Evolutionary conservation across 1,140 invertebrate species (phyloP), one percentile per base, ranked within the genome.

Genomic region (Episyrphus balteatus): DNA sequence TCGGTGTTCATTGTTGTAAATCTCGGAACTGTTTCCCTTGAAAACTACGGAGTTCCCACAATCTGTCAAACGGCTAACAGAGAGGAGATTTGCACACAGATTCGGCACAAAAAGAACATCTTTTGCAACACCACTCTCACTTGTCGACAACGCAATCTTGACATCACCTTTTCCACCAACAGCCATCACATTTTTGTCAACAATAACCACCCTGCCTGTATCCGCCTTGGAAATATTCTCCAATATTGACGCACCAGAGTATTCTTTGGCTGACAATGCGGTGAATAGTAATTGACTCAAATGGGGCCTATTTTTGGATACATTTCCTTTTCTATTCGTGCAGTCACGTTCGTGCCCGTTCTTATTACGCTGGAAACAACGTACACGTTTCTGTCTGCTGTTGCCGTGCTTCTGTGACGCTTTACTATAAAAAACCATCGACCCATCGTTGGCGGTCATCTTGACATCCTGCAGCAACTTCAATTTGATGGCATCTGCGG

Each of bases 381-480:
- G 37, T 32, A 42, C 42, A 15, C 34, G 14, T 7, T 30, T 26
- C n/a, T 30, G 30, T n/a, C n/a, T n/a, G n/a, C n/a, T n/a, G n/a
- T n/a, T n/a, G n/a, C n/a, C n/a, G n/a, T n/a, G n/a, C n/a, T n/a
- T n/a, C n/a, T n/a, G n/a, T n/a, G n/a, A n/a, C n/a, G n/a, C 42
- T 26, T 26, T 26, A 5, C 8, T 8, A 8, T 26, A 26, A 26
- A 26, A 26, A 8, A 8, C 21, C 21, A 8, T 26, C 3, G 21
- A 26, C 3, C 21, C 21, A 8, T 26, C 21, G 8, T 21, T 32
- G 32, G 26, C 21, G 11, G 40, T 33, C 6, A 14, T 5, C 3
- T 30, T 33, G 1, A 56, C 54, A 50, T 67, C 62, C 52, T 71
- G 60, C 18, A 69, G 33, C 11, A 70, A 52, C 54, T 69, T 70